Conservation (phyloP, 2,797 vertebrate species). For the Siniperca scherzeri region DNA sequence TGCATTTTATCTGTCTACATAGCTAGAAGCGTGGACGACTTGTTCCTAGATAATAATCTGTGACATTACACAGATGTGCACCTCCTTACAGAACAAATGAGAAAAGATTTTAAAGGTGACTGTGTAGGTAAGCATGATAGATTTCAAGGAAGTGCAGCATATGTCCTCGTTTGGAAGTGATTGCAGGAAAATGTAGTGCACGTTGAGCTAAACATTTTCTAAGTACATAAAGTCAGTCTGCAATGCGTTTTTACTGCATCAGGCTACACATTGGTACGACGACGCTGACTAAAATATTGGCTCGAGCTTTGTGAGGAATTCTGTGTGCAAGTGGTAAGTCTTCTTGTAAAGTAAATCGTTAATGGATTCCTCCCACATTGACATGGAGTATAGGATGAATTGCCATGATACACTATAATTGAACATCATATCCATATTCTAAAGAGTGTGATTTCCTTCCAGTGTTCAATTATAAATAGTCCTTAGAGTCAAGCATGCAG, state of each 20-base stretch:
- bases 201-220: conserved; percentile 29
- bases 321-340: conserved; percentile 23
- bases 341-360: conserved; percentile 50
- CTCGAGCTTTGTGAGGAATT: conserved; percentile 46
- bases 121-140: not conserved
- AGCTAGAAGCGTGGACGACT: not conserved
- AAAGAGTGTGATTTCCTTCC: conserved; percentile 67
- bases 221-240: conserved; percentile 41
- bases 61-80: conserved; percentile 19
- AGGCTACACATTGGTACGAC: not conserved
- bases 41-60: conserved; percentile 1
- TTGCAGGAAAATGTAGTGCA: not conserved
- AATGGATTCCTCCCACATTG: conserved; percentile 72
- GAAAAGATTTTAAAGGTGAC: conserved; percentile 15
- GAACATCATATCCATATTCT: conserved; percentile 71
- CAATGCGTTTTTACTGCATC: conserved; percentile 36
- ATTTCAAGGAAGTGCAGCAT: conserved; percentile 13
- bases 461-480: conserved; percentile 77
- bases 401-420: conserved; percentile 60
- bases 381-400: conserved; percentile 56
- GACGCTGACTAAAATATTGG: conserved; percentile 38
- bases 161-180: conserved; percentile 26
- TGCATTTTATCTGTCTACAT: not conserved
- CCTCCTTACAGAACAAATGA: not conserved
- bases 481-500: conserved; percentile 60